These are phyloP conservation scores for Gymnothorax javanicus DNA, from an alignment of 2,797 vertebrate species.

Conservation along the genomic window DNA sequence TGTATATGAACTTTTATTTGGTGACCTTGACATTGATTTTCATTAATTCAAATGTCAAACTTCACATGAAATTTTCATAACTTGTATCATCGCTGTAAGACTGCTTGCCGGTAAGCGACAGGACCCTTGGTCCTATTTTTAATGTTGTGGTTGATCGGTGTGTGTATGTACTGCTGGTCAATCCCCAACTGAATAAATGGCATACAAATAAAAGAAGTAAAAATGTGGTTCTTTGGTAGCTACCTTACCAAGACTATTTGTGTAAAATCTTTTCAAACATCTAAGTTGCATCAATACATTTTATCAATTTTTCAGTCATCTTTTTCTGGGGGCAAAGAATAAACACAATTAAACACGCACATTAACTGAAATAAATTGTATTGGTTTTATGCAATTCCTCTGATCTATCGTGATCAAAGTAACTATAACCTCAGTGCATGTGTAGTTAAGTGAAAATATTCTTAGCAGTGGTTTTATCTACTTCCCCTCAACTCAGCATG, in stretches of 20 bases:
- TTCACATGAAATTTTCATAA: no score
- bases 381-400: background rate
- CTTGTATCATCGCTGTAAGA: no score
- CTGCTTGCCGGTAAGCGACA: no score
- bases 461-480: background rate
- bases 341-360: conserved; percentile 1
- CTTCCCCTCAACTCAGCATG: background rate
- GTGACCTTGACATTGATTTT: no score
- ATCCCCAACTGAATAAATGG: no score
- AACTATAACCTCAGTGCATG: background rate
- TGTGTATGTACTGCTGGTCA: no score
- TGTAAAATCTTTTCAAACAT: background rate
- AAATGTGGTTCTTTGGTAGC: background rate
- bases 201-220: background rate
- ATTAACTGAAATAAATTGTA: background rate
- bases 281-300: background rate
- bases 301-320: background rate
- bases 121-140: no score
- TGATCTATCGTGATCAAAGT: background rate
- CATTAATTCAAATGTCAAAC: no score
- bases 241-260: background rate
- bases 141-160: no score
- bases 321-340: background rate
- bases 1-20: no score
- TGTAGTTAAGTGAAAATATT: background rate